These are phyloP conservation scores for Vireo griseus DNA, from an alignment of 2,797 vertebrate species.

Conservation along the genomic window DNA sequence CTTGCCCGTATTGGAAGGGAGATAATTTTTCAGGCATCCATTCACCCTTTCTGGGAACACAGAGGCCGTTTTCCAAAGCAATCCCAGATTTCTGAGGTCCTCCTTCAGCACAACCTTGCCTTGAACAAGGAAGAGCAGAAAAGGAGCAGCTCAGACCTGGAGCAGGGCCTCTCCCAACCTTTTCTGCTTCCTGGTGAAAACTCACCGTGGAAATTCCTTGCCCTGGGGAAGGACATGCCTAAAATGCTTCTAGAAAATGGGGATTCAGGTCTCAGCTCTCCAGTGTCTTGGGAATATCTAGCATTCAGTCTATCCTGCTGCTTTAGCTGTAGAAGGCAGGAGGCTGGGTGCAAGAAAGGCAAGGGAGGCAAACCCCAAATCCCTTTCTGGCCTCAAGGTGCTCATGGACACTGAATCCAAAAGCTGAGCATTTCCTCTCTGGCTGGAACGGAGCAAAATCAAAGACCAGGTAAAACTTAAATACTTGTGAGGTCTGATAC, in stretches of 20 bases:
- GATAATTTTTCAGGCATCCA: not conserved
- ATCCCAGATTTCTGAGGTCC: not conserved
- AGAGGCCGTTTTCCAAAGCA: not conserved
- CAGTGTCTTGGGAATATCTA: not conserved
- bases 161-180: fast-evolving
- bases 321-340: not conserved
- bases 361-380: not conserved
- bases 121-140: not conserved
- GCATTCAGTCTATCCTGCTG: not conserved
- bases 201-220: not conserved
- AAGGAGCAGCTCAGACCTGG: not conserved
- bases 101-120: not conserved
- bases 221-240: not conserved
- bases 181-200: not conserved
- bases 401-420: fast-evolving
- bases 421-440: not conserved
- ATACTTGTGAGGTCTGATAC: not conserved
- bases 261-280: not conserved
- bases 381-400: fast-evolving
- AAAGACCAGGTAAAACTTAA: not conserved
- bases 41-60: not conserved
- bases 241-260: not conserved
- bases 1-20: not conserved
- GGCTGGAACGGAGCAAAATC: not conserved
- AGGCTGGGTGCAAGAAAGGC: not conserved